phyloP scores from a whole-genome alignment of 2,797 vertebrate species.

The Carduelis carduelis region DNA sequence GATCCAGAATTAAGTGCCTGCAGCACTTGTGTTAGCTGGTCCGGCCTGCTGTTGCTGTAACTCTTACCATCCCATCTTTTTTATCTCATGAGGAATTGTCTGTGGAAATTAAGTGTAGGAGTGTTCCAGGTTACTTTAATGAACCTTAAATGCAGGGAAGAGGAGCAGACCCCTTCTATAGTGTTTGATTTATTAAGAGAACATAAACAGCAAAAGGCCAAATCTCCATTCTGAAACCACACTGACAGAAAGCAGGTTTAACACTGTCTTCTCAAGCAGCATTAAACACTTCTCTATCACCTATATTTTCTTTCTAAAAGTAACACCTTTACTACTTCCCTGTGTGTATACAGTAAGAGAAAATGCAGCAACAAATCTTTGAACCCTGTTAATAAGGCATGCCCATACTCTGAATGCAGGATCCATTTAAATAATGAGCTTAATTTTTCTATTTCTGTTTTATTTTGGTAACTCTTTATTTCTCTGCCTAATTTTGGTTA shows the following conservation, averaged over 20 bases:
- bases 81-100: not conserved
- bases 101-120: not conserved
- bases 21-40: not conserved
- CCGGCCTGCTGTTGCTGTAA: not conserved
- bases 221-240: not conserved
- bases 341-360: not conserved
- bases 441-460: not conserved
- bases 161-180: not conserved
- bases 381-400: not conserved
- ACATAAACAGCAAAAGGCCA: not conserved
- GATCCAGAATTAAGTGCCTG: not conserved
- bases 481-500: not conserved
- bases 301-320: not conserved
- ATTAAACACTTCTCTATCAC: not conserved
- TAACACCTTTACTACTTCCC: not conserved
- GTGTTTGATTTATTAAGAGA: not conserved
- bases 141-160: not conserved
- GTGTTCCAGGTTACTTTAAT: not conserved
- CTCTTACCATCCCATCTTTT: not conserved
- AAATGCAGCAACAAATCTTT: not conserved
- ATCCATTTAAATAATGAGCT: not conserved
- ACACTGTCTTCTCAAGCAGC: not conserved
- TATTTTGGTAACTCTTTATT: not conserved
- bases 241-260: not conserved
- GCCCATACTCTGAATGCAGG: not conserved